These are phyloP conservation scores for Cladopsammia gracilis DNA, from an alignment of 64 coral and sea anemone species.

Conservation along the genomic window DNA sequence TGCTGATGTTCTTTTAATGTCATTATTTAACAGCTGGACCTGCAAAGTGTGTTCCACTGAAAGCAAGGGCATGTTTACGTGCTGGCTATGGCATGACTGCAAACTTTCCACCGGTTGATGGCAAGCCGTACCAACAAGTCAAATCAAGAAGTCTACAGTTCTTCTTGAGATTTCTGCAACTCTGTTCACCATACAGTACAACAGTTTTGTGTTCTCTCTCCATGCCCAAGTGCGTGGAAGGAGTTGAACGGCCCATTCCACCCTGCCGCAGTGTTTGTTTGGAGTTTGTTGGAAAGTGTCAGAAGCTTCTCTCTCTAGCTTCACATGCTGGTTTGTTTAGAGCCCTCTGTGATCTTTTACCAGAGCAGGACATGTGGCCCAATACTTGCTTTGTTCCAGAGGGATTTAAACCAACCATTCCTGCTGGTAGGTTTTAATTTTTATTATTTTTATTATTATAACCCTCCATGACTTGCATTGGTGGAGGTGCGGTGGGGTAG, in stretches of 20 bases:
- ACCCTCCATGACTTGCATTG: too few relatives aligned
- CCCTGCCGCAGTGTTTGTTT: slow-evolving; percentile 61
- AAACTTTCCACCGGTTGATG: slow-evolving; percentile 49
- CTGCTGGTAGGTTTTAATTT: background rate
- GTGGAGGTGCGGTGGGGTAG: too few relatives aligned
- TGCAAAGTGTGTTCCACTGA: slow-evolving; percentile 52
- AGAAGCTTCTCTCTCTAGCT: background rate
- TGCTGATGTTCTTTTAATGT: too few relatives aligned
- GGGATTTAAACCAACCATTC: slow-evolving; percentile 35
- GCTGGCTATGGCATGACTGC: slow-evolving; percentile 64
- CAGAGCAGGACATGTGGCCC: slow-evolving; percentile 9
- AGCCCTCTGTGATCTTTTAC: slow-evolving; percentile 54
- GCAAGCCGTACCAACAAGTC: slow-evolving; percentile 51
- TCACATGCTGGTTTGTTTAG: slow-evolving; percentile 52
- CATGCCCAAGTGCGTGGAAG: slow-evolving; percentile 56
- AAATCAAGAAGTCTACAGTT: slow-evolving; percentile 34
- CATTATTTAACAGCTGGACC: slow-evolving; percentile 17
- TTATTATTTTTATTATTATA: too few relatives aligned
- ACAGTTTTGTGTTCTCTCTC: slow-evolving; percentile 49
- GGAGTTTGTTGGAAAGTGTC: slow-evolving; percentile 49
- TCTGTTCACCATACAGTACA: slow-evolving; percentile 22
- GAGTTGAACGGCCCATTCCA: background rate
- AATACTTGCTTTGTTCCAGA: slow-evolving; percentile 49
- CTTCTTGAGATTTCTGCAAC: slow-evolving; percentile 1
- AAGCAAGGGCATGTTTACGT: background rate